Base-by-base conservation (phyloP, 2,797 vertebrate species). In the Sternarchorhynchus goeldii region DNA sequence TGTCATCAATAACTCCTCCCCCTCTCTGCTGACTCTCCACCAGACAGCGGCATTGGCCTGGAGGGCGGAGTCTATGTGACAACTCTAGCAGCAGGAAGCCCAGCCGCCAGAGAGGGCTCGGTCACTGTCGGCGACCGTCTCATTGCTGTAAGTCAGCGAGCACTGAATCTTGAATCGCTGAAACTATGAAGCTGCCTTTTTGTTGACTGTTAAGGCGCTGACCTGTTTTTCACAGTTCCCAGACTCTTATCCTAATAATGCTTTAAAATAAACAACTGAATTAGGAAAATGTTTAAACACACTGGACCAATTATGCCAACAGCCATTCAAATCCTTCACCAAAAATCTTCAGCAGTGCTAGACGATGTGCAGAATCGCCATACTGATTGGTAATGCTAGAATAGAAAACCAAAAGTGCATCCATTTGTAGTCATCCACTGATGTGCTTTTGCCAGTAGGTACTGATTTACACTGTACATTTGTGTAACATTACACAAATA, bases 81-180 rank as follows among this genome's bases (percentile, higher is more conserved):
- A 0, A 93, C 96, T 12, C 75, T 99, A 74, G 93, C 94, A 58
- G 94, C 95, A 0, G 96, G 96, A 76, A 97, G 96, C 81, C 96
- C 96, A 0, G 96, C 97, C 56, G 95, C 96, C 87, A 94, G 93
- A 87, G 97, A 98, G 59, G 96, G 96, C 29, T 96, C 96, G 67
- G 95, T 98, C 66, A 85, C 91, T 1, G 92, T 94, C 50, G 96
- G 97, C 90, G 96, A 99, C 85, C 92, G 97, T 88, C 94, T 98
- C 69, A 96, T 98, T 21, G 95, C 97, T 73, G 97, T 99, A 90
- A 97, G 96, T 95, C 76, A 80, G 32, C 67, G 6, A 71, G 59
- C 36, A 70, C 75, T 25, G 16, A 8, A 65, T 69, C 45, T 74
- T 69, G 29, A 17, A 63, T 6, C 25, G 64, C 74, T 57, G 41